Conservation (phyloP, 2,888 invertebrate genomes). For the Netelia virgata region DNA sequence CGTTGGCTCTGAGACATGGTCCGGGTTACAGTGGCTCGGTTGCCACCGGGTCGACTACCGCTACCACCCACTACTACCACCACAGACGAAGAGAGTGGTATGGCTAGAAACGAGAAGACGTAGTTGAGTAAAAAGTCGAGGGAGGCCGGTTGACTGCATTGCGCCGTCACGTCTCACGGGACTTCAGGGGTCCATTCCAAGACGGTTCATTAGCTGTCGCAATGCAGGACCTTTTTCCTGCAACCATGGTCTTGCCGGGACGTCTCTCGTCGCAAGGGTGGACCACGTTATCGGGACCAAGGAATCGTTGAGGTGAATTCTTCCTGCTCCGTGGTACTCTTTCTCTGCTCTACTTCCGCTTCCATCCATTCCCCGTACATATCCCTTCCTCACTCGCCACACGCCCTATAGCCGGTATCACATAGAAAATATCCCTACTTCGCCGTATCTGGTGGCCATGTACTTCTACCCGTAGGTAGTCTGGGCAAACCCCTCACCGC, state of each 20-base stretch:
- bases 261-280: conserved; percentile 28
- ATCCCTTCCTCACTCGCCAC: conserved; percentile 34
- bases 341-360: conserved; percentile 39
- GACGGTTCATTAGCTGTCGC: conserved; percentile 85
- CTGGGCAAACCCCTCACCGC: conserved; percentile 59
- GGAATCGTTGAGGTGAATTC: conserved; percentile 51
- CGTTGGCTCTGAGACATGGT: conserved; percentile 55
- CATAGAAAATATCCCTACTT: conserved; percentile 41
- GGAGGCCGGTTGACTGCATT: conserved; percentile 81
- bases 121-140: conserved; percentile 67
- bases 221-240: conserved; percentile 82
- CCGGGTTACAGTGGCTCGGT: conserved; percentile 63
- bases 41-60: conserved; percentile 35
- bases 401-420: conserved; percentile 44
- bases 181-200: conserved; percentile 82
- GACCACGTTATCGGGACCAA: conserved; percentile 46
- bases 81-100: conserved; percentile 19
- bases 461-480: conserved; percentile 38
- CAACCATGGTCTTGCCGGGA: conserved; percentile 57
- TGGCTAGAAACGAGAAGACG: conserved; percentile 37
- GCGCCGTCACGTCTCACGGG: conserved; percentile 84
- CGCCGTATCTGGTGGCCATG: conserved; percentile 28
- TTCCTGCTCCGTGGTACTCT: conserved; percentile 47
- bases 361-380: conserved; percentile 62
- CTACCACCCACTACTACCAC: not conserved